Percentiles rank a stretch among this genome's conserved stretches.
Conservation (phyloP, 2,113 vertebrate species). For the Corythaeola cristata region DNA sequence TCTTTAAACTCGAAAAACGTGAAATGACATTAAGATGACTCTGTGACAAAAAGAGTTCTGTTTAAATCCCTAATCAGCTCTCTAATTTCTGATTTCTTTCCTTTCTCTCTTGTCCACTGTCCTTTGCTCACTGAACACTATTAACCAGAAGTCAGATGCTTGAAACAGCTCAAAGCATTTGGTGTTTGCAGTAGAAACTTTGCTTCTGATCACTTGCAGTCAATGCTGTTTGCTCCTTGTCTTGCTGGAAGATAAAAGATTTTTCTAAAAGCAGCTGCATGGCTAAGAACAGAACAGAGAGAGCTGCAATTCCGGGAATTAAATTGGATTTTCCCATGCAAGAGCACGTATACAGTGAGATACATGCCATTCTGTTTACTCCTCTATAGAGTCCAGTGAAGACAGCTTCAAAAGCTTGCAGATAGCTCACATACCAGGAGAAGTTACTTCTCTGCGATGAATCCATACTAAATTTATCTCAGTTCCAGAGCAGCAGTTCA, state of each 20-base stretch:
- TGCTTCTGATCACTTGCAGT: background rate
- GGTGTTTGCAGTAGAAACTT: background rate
- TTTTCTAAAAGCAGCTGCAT: background rate
- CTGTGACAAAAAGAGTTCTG: background rate
- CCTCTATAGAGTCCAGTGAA: background rate
- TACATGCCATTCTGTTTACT: background rate
- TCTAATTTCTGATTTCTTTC: background rate
- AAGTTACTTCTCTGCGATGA: background rate
- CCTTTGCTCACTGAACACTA: background rate
- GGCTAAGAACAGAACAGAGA: background rate
- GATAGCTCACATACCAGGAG: background rate
- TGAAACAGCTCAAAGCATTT: background rate
- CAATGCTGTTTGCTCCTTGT: background rate
- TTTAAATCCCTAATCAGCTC: background rate
- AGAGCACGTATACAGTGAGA: background rate
- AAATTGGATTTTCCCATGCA: conserved; percentile 25
- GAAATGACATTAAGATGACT: background rate
- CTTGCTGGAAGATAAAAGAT: background rate
- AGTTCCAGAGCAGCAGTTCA: background rate
- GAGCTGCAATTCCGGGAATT: background rate
- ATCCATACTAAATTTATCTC: conserved; percentile 33
- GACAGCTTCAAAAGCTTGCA: background rate
- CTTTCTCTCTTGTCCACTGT: background rate
- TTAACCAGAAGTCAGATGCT: background rate
- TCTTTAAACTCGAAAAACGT: background rate